Evolutionary conservation across 2,113 vertebrate species (phyloP).

Genomic region (Gallinago paraguaiae): DNA sequence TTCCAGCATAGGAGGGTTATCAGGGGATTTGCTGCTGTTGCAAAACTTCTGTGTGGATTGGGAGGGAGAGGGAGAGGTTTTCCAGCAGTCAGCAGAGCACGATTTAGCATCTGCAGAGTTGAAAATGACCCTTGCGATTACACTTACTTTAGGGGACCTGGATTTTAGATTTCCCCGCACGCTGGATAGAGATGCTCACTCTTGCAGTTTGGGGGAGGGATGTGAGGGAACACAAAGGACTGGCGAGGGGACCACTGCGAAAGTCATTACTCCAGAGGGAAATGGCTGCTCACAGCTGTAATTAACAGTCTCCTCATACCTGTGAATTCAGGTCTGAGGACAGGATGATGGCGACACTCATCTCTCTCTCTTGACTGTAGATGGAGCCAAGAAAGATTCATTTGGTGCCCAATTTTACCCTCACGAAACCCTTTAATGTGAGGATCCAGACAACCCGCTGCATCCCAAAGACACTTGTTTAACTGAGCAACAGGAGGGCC

Average conservation of each 20-base stretch:
- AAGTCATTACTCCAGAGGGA: not conserved
- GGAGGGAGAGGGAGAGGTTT: constrained; percentile 58
- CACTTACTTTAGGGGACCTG: constrained; percentile 29
- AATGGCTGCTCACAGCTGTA: not conserved
- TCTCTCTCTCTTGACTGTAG: not conserved
- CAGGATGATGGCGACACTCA: not conserved
- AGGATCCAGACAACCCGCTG: not conserved
- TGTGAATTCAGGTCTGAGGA: not conserved
- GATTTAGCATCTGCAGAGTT: constrained; percentile 64
- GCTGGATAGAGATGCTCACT: not conserved
- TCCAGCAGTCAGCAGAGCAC: constrained; percentile 64
- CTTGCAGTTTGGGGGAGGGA: not conserved
- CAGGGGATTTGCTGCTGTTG: constrained; percentile 68
- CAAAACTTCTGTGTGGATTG: constrained; percentile 60
- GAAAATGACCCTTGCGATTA: constrained; percentile 59
- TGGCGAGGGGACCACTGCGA: accelerated
- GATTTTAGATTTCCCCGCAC: not conserved
- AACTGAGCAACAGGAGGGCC: not conserved
- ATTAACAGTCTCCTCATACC: not conserved
- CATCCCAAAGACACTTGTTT: not conserved
- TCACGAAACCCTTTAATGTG: not conserved
- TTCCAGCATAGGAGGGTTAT: constrained; percentile 62
- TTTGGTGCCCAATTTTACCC: not conserved
- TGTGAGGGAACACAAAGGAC: not conserved
- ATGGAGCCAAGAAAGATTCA: not conserved